phyloP scores from a whole-genome alignment of 2,113 vertebrate genomes.

The Leptocoma aspasia region DNA sequence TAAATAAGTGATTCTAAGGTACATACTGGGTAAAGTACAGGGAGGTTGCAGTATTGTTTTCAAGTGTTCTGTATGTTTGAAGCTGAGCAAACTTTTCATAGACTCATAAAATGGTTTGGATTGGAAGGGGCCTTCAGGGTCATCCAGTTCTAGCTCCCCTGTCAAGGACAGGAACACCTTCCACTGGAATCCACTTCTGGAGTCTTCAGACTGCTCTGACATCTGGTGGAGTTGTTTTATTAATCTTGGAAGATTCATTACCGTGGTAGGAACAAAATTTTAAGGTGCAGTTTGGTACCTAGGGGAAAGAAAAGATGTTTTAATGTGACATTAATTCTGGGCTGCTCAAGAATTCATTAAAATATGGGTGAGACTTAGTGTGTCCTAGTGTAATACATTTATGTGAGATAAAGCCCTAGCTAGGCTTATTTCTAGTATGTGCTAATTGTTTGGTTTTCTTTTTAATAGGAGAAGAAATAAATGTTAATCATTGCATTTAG shows the following conservation, averaged over 20 bases:
- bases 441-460: not conserved
- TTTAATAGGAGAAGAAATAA: not conserved
- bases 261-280: not conserved
- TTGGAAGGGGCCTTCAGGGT: not conserved
- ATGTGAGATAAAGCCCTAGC: not conserved
- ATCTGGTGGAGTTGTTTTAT: not conserved
- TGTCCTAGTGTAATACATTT: not conserved
- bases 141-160: not conserved
- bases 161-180: not conserved
- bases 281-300: not conserved
- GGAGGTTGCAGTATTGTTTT: not conserved
- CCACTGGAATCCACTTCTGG: not conserved
- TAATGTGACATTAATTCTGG: not conserved
- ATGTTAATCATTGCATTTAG: not conserved
- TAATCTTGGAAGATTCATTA: not conserved
- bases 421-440: not conserved
- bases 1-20: not conserved
- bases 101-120: not conserved
- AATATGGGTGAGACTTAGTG: not conserved
- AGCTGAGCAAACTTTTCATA: not conserved
- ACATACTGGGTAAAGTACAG: not conserved
- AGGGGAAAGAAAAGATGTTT: not conserved
- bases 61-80: not conserved
- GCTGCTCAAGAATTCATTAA: not conserved
- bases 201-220: not conserved